These are phyloP conservation scores for Tribolium freemani DNA, from an alignment of 2,888 invertebrate species.

Conservation along the genomic window DNA sequence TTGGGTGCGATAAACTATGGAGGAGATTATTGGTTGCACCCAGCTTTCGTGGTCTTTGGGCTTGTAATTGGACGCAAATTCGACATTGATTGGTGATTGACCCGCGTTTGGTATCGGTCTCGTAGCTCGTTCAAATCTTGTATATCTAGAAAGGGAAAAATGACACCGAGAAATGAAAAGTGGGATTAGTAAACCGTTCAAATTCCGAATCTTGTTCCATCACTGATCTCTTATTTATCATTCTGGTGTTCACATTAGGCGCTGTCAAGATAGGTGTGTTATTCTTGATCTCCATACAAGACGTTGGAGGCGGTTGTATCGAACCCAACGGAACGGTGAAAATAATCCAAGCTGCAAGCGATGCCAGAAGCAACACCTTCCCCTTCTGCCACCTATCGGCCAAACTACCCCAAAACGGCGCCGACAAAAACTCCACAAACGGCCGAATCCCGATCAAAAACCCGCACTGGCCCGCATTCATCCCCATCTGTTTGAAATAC, in stretches of 20 bases:
- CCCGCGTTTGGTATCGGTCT: conserved; percentile 68
- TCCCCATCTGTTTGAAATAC: conserved; percentile 98
- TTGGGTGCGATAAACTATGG: conserved; percentile 89
- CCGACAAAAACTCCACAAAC: conserved; percentile 96
- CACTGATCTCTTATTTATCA: conserved; percentile 71
- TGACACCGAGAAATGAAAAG: too few species aligned
- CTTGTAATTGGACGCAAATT: conserved; percentile 83
- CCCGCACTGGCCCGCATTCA: conserved; percentile 97
- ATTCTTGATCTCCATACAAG: conserved; percentile 82
- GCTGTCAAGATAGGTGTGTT: conserved; percentile 75
- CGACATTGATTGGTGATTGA: conserved; percentile 82
- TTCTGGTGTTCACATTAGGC: conserved; percentile 69
- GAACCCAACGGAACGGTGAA: conserved; percentile 97
- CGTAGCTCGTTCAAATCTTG: conserved; percentile 61
- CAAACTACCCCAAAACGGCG: conserved; percentile 97
- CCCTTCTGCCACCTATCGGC: conserved; percentile 91
- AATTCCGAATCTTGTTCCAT: conserved; percentile 31
- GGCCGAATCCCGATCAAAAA: conserved; percentile 95
- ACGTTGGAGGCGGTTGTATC: conserved; percentile 93
- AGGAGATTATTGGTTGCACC: conserved; percentile 93
- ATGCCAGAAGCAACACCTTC: conserved; percentile 88
- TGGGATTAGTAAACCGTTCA: neutral
- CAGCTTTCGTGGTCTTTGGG: conserved; percentile 78
- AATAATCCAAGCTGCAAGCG: conserved; percentile 94
- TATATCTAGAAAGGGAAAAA: conserved; percentile 48